phyloP scores from a whole-genome alignment of 2,888 invertebrate species.

The Oligia strigilis region DNA sequence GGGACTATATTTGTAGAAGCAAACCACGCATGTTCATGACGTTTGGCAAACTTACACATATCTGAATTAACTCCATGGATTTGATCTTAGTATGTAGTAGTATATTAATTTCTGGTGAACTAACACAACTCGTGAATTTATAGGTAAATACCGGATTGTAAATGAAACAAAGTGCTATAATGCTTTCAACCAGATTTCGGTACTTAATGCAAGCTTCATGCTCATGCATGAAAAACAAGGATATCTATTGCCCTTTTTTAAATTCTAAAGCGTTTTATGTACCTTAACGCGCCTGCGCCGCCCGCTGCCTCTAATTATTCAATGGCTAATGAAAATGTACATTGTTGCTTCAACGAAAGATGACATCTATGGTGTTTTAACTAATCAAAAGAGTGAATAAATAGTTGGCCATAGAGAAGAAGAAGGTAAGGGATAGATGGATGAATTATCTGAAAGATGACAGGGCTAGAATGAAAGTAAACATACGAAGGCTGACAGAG shows the following conservation, averaged over 20 bases:
- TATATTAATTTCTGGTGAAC: neutral
- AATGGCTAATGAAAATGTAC: neutral
- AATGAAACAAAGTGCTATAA: slow-evolving; percentile 24
- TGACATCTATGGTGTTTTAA: neutral
- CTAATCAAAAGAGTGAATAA: neutral
- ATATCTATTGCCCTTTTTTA: neutral
- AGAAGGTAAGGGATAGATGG: slow-evolving; percentile 6
- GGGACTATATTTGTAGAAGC: slow-evolving; percentile 30
- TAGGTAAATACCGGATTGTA: slow-evolving; percentile 13
- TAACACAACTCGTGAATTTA: slow-evolving; percentile 3
- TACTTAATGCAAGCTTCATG: slow-evolving; percentile 21
- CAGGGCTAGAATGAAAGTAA: slow-evolving; percentile 16
- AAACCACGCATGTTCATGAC: slow-evolving; percentile 4
- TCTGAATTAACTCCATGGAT: neutral
- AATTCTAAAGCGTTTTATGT: neutral
- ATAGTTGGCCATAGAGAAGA: neutral
- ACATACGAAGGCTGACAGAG: slow-evolving; percentile 24
- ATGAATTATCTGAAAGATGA: slow-evolving; percentile 37
- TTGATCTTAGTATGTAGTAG: neutral
- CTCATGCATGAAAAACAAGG: slow-evolving; percentile 22
- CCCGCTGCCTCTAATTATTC: neutral
- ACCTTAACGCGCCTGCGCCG: no score
- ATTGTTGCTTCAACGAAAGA: neutral
- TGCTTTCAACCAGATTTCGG: slow-evolving; percentile 14
- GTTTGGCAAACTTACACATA: neutral